phyloP scores from a whole-genome alignment of 2,888 invertebrate species.

The Clivina fossor region DNA sequence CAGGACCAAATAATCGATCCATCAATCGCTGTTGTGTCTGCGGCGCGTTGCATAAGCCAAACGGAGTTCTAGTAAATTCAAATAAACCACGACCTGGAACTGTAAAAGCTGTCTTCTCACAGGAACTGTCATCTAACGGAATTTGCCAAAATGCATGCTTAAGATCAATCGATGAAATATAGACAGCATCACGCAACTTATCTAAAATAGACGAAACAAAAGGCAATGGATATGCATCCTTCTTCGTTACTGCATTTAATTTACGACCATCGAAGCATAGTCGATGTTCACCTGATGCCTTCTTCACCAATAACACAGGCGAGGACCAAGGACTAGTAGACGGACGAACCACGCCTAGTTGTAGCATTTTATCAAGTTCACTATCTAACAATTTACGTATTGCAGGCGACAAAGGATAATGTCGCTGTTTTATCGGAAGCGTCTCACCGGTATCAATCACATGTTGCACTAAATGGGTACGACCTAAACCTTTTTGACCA shows the following conservation, averaged over 20 bases:
- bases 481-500: too few relatives aligned
- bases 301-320: neutral
- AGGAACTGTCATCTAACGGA: conserved; percentile 9
- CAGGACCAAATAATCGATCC: conserved; percentile 39
- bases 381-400: too few relatives aligned
- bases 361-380: neutral
- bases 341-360: neutral
- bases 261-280: neutral
- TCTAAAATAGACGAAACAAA: neutral
- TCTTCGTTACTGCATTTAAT: neutral
- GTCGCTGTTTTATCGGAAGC: too few relatives aligned
- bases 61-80: conserved; percentile 38
- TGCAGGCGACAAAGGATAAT: too few relatives aligned
- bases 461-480: too few relatives aligned
- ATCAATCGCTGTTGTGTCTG: conserved; percentile 40
- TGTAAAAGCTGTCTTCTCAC: conserved; percentile 42
- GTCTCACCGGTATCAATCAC: too few relatives aligned
- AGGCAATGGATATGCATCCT: conserved; percentile 4
- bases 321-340: conserved; percentile 1
- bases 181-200: neutral
- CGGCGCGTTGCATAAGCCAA: conserved; percentile 40
- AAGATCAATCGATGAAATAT: neutral
- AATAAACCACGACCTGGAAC: conserved; percentile 38
- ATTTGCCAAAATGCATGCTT: conserved; percentile 43
- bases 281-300: neutral